Base-by-base conservation (phyloP, 2,797 vertebrate species). In the Phaenicophaeus curvirostris region DNA sequence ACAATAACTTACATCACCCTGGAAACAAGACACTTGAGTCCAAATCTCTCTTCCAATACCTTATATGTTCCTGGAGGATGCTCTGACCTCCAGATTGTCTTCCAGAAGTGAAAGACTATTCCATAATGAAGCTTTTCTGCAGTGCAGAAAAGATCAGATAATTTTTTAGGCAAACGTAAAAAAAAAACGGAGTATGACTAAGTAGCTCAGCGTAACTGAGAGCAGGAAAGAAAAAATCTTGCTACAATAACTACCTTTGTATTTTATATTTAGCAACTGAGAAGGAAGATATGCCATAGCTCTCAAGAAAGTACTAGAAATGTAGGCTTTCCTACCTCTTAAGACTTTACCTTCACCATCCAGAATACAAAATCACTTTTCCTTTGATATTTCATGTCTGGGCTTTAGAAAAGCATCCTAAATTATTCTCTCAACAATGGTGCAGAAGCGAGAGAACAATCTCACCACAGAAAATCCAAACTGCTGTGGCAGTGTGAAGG, bases 271-370 rank as follows among this genome's bases (percentile, higher is more conserved):
- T 67, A 91, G n/a, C 33, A 89, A 13, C 13, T 89, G 68, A 67
- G 77, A 85, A 83, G 48, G 44, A 90, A 85, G 72, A 89, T 14
- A 85, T 89, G 93, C 91, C 91, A 85, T 87, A 95, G 89, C 89
- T 95, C 94, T 95, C 94, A 91, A 91, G 79, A 83, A 92, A 85
- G 68, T 33, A 80, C 33, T n/a, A 59, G 41, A 71, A 51, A 76
- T 11, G 18, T 16, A 71, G 15, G 17, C 2, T 71, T 63, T 90
- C 79, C 69, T 82, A 18, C 39, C 42, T 81, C 57, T 77, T 48
- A 27, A 25, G 55, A 33, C 5, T 33, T 33, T 27, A 76, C 48
- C 51, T 84, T 77, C 21, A 67, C 41, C 5, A 0, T 44, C 48
- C 44, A 50, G 25, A 17, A n/a, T 62, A 41, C 9, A 94, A 41